Evolutionary conservation across 2,888 invertebrate genomes (phyloP), one percentile per base, ranked within the genome.

Genomic region (Brachycybe producta): DNA sequence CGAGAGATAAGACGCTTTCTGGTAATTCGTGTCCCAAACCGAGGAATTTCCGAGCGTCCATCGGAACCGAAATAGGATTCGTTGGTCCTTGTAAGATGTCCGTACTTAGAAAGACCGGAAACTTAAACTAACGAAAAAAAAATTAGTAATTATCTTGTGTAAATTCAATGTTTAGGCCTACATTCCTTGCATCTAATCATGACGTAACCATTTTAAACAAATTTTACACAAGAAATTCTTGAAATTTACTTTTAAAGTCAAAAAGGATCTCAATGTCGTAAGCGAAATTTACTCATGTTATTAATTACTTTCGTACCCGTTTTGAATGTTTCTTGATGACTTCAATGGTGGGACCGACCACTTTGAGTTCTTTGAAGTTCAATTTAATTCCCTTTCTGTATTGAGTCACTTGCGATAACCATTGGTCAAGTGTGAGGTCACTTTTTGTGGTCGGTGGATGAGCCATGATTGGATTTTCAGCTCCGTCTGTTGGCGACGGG

Each of bases 51-150:
- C 61, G 63, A 0, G 80, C 69, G 61, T 83, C 74, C 0, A 88
- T 78, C 0, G 83, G 81, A 62, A 13, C 64, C 62, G 3, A 58
- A 1, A 70, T 71, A 8, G 73, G 65, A 52, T 79, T 73, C 1
- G 80, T 75, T 1, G 88, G 88, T 0, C 90, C 91, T 0, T 70
- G 63, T 3, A 85, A 67, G 55, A 91, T 84, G 65, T 91, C 91
- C 0, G 90, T 88, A 65, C 90, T 90, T 52, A 91, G 65, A 84
- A 86, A 87, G 2, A 91, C 64, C 0, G 87, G 87, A 61, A 78
- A 79, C 0, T 67, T 70, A 58, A 78, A 69, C 82, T 85, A 65
- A 38, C 65, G 19, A 17, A 24, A 24, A 11, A n/a, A n/a, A 23
- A 24, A n/a, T 35, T 15, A 34, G 8, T 13, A 38, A 38, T 17